Conservation (phyloP, 2,888 invertebrate species). For the Ethmia dodecea region DNA sequence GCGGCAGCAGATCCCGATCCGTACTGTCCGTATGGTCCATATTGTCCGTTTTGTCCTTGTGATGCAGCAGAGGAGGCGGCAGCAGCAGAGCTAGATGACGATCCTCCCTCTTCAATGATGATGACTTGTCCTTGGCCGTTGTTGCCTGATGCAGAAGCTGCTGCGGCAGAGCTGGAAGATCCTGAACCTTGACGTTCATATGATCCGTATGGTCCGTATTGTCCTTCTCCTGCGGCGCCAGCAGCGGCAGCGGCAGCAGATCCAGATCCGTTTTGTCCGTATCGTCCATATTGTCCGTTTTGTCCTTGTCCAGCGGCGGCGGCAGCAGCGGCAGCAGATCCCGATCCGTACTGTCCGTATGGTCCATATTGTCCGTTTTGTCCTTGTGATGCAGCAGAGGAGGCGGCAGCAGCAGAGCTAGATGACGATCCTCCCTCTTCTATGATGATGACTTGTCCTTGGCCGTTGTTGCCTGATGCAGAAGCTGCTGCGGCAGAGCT, state of each 20-base stretch:
- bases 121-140: not conserved
- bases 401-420: not conserved
- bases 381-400: too few species aligned
- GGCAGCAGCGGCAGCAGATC: not conserved
- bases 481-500: not conserved
- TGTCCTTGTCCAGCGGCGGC: not conserved
- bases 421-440: not conserved
- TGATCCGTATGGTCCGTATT: conserved; percentile 1
- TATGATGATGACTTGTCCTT: not conserved
- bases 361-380: not conserved
- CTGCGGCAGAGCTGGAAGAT: too few species aligned
- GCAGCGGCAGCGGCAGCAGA: not conserved
- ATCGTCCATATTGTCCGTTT: not conserved
- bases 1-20: not conserved
- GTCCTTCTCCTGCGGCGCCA: not conserved
- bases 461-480: not conserved
- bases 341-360: conserved; percentile 1
- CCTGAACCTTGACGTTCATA: not conserved
- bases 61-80: too few species aligned
- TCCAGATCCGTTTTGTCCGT: not conserved
- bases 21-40: not conserved
- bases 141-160: too few species aligned
- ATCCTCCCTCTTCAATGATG: too few species aligned
- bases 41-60: too few species aligned
- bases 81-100: not conserved